Conservation (phyloP, 2,113 vertebrate species). For the Indicator maculatus region DNA sequence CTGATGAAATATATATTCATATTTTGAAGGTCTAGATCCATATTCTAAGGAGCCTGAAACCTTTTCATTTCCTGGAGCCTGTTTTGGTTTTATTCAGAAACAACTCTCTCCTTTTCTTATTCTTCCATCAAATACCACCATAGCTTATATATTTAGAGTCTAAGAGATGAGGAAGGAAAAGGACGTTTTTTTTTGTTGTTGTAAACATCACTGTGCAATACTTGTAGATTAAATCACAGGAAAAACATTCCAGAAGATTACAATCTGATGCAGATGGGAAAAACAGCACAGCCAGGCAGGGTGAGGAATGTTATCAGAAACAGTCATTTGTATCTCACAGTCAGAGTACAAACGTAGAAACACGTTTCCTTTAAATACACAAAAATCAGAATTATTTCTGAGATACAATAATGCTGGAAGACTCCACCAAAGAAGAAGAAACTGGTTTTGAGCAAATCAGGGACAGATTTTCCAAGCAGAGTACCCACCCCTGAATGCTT, state of each 20-base stretch:
- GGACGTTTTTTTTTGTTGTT: not conserved
- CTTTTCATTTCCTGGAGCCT: not conserved
- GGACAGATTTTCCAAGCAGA: not conserved
- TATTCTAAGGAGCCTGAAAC: not conserved
- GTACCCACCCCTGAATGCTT: not conserved
- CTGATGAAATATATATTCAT: not conserved
- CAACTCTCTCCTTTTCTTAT: not conserved
- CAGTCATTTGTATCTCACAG: not conserved
- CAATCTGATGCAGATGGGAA: constrained; percentile 39
- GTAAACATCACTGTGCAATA: not conserved
- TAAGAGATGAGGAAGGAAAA: not conserved
- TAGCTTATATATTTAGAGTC: not conserved
- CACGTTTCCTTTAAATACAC: not conserved
- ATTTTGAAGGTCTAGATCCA: not conserved
- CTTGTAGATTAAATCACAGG: constrained; percentile 7
- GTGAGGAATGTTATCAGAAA: constrained; percentile 44
- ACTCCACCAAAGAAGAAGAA: not conserved
- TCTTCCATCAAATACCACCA: not conserved
- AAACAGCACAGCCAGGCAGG: not conserved
- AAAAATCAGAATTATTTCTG: constrained; percentile 5
- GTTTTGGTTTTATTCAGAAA: not conserved
- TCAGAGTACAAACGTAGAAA: not conserved
- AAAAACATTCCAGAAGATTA: constrained; percentile 24
- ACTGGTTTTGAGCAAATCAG: not conserved
- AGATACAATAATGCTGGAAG: not conserved